Evolutionary conservation across 1,140 invertebrate species (phyloP).

Genomic region (Drosophila kohkoa): DNA sequence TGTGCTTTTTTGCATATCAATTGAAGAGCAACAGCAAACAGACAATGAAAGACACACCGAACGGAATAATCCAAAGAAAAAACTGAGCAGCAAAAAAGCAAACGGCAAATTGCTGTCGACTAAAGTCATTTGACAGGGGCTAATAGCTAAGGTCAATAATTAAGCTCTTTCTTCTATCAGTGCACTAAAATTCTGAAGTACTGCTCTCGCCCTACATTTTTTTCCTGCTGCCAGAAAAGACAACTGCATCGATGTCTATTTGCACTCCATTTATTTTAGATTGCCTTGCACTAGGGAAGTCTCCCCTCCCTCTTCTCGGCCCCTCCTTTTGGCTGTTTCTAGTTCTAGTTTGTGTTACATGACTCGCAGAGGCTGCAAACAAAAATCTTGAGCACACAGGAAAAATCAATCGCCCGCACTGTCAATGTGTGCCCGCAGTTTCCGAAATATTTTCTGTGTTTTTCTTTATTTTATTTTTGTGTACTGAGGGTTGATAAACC

Average conservation of each 20-base stretch:
- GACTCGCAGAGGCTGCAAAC: constrained; percentile 44
- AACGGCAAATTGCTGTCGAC: constrained; percentile 52
- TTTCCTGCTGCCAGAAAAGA: constrained; percentile 17
- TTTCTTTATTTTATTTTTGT: constrained; percentile 12
- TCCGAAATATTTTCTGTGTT: constrained; percentile 39
- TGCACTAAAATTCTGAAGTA: constrained; percentile 55
- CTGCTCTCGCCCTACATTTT: not conserved
- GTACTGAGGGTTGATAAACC: constrained; percentile 26
- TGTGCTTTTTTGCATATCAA: constrained; percentile 54
- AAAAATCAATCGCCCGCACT: constrained; percentile 82
- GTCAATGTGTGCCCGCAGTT: constrained; percentile 79
- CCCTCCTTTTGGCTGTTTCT: too few relatives aligned
- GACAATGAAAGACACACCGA: constrained; percentile 29
- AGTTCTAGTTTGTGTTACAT: constrained; percentile 22
- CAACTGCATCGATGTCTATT: constrained; percentile 70
- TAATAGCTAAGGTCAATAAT: constrained; percentile 82
- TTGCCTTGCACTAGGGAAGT: constrained; percentile 43
- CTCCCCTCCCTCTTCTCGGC: not conserved
- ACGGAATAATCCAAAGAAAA: constrained; percentile 11
- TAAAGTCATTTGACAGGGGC: constrained; percentile 71
- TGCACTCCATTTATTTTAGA: constrained; percentile 79
- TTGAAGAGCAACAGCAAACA: constrained; percentile 40
- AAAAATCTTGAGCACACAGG: constrained; percentile 70
- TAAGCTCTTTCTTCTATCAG: constrained; percentile 67
- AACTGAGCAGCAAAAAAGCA: not conserved